Conservation (phyloP, 2,797 vertebrate genomes). For the Margarornis squamiger region DNA sequence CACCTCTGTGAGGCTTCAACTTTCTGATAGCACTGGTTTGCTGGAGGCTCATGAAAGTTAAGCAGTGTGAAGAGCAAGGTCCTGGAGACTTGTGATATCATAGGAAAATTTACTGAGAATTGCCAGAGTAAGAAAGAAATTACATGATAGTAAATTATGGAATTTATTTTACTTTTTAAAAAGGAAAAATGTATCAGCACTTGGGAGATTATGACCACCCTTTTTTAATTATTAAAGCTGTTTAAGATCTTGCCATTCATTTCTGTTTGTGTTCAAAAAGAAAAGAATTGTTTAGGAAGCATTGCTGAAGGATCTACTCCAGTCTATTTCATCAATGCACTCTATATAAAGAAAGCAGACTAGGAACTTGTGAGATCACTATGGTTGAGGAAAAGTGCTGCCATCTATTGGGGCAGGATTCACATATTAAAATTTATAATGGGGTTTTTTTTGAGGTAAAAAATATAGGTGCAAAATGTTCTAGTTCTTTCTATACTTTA, state of each 20-base stretch:
- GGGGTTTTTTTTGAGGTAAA: neutral
- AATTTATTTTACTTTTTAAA: neutral
- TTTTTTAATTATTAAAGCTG: neutral
- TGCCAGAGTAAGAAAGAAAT: neutral
- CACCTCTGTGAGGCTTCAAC: neutral
- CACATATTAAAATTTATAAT: neutral
- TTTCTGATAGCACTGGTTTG: neutral
- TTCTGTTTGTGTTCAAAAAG: neutral
- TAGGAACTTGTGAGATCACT: neutral
- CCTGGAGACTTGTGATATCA: neutral
- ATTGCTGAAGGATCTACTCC: neutral
- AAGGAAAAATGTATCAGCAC: neutral
- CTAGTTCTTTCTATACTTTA: neutral
- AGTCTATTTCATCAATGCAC: neutral
- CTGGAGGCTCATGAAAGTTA: neutral
- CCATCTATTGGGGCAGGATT: neutral
- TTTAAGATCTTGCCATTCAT: neutral
- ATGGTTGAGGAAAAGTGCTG: neutral
- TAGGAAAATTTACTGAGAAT: neutral
- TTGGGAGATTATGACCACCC: neutral
- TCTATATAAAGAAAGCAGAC: neutral
- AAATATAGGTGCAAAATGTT: neutral
- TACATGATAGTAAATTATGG: fast-evolving
- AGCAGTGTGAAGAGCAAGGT: neutral
- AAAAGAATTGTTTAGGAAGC: neutral